Evolutionary conservation across 2,113 vertebrate genomes (phyloP).

Genomic region (Pitta sordida): DNA sequence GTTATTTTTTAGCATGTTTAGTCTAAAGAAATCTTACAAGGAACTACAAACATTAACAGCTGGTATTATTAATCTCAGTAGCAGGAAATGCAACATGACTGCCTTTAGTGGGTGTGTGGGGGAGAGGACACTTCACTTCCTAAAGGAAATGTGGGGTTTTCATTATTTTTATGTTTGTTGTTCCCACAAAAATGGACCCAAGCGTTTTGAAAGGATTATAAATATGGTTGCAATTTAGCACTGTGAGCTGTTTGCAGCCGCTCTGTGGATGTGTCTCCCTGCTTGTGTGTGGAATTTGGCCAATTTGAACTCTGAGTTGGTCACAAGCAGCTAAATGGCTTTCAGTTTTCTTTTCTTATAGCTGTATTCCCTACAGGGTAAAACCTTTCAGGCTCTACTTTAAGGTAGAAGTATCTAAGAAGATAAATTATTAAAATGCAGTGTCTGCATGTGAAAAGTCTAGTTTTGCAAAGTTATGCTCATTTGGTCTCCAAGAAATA

Average conservation of each 20-base stretch:
- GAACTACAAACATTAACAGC: not conserved
- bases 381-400: conserved; percentile 56
- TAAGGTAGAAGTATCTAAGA: conserved; percentile 54
- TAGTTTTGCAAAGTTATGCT: not conserved
- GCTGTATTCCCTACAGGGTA: conserved; percentile 30
- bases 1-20: not conserved
- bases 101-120: not conserved
- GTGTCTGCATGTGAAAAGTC: conserved; percentile 43
- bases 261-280: not conserved
- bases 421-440: conserved; percentile 66
- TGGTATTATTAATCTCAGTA: not conserved
- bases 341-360: conserved; percentile 70
- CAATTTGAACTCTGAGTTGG: conserved; percentile 30
- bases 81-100: conserved; percentile 18
- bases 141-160: conserved; percentile 41
- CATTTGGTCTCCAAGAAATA: conserved; percentile 37
- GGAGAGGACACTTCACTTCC: not conserved
- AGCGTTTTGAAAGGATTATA: conserved; percentile 70
- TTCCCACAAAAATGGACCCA: conserved; percentile 62
- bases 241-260: not conserved
- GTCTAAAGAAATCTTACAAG: not conserved
- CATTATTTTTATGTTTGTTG: conserved; percentile 45
- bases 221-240: conserved; percentile 74
- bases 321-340: conserved; percentile 54
- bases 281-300: conserved; percentile 36